Conservation (phyloP, 2,113 vertebrate species). For the Lichenostomus cassidix region DNA sequence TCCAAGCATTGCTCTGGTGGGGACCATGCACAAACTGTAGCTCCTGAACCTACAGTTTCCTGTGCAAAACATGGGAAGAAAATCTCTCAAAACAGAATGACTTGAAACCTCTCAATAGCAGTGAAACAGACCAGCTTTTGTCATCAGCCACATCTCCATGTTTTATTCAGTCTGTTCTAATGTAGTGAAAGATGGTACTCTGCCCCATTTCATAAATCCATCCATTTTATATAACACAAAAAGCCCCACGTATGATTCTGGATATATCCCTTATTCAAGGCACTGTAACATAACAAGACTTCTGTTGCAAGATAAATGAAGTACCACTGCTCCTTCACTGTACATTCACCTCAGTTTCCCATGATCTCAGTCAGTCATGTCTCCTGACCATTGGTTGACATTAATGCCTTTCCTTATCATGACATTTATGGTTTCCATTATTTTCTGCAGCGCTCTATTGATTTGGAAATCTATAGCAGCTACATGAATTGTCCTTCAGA, state of each 20-base stretch:
- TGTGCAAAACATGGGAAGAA: background rate
- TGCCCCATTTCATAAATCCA: background rate
- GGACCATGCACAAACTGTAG: rapidly evolving
- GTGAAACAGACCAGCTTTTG: background rate
- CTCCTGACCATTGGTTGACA: background rate
- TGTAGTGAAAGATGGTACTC: background rate
- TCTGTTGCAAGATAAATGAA: background rate
- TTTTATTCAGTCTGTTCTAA: background rate
- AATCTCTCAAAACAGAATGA: background rate
- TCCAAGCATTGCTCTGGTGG: background rate
- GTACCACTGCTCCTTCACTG: background rate
- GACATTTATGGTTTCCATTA: slow-evolving; percentile 33
- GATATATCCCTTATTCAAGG: background rate
- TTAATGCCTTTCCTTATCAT: background rate
- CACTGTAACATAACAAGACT: background rate
- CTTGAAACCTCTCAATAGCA: background rate
- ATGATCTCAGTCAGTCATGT: background rate
- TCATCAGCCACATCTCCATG: background rate
- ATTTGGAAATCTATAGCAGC: slow-evolving; percentile 24
- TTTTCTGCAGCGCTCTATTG: slow-evolving; percentile 31
- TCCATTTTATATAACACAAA: background rate
- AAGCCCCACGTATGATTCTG: background rate
- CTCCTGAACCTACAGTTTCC: background rate
- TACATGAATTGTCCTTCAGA: slow-evolving; percentile 49
- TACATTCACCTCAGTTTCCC: background rate